These are phyloP conservation scores for Neodiprion fabricii DNA, from an alignment of 1,140 invertebrate species.

Conservation along the genomic window DNA sequence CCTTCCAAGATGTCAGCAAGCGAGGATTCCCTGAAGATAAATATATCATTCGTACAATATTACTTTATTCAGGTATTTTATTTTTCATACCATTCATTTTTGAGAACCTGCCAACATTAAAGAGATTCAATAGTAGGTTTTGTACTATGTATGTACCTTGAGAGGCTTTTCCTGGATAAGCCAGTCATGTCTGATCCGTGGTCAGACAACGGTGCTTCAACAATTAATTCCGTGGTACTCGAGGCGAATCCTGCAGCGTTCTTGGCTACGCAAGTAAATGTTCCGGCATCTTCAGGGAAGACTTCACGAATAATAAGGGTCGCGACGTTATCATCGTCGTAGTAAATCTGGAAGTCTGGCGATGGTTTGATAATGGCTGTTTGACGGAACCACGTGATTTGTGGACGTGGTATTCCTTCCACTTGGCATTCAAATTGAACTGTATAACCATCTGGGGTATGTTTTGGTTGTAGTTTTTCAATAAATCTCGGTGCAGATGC, in stretches of 20 bases:
- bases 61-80: conserved; percentile 12
- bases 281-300: conserved; percentile 95
- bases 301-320: conserved; percentile 94
- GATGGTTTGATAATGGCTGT: conserved; percentile 91
- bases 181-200: conserved; percentile 85
- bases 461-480: conserved; percentile 83
- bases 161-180: conserved; percentile 80
- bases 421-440: conserved; percentile 91
- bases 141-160: conserved; percentile 57
- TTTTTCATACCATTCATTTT: background rate
- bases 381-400: conserved; percentile 95
- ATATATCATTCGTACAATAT: conserved; percentile 16
- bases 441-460: conserved; percentile 84
- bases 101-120: background rate
- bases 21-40: conserved; percentile 77
- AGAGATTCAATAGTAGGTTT: conserved; percentile 12
- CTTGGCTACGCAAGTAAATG: conserved; percentile 95
- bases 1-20: conserved; percentile 90
- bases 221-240: conserved; percentile 87
- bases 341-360: conserved; percentile 90
- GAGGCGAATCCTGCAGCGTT: conserved; percentile 93
- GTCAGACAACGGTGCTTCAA: conserved; percentile 86
- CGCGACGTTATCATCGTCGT: conserved; percentile 90
- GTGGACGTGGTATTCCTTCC: conserved; percentile 85
- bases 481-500: conserved; percentile 83